Evolutionary conservation across 1,140 invertebrate genomes (phyloP).

Genomic region (Drosophila ficusphila): DNA sequence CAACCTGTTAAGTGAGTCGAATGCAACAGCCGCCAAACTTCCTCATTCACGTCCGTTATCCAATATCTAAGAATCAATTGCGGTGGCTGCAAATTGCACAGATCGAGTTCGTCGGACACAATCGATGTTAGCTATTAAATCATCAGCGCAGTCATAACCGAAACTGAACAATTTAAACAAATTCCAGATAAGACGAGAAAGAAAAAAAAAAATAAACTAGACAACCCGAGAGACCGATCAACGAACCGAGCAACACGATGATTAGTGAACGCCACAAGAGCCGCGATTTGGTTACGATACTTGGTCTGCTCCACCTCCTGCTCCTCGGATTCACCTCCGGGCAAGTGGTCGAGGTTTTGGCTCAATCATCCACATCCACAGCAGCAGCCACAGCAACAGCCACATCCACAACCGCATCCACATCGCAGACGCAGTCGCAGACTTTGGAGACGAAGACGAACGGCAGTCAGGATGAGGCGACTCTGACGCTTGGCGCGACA

Average conservation of each 20-base stretch:
- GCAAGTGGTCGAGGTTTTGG: conserved; percentile 68
- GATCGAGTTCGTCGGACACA: conserved; percentile 42
- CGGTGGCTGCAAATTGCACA: conserved; percentile 26
- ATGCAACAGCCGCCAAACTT: conserved; percentile 23
- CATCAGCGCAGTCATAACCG: conserved; percentile 50
- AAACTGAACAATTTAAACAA: conserved; percentile 48
- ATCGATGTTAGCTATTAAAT: conserved; percentile 57
- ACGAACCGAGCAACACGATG: conserved; percentile 62
- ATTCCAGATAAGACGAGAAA: conserved; percentile 66
- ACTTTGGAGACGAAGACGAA: conserved; percentile 41
- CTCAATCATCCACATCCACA: conserved; percentile 42
- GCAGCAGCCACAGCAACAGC: conserved; percentile 24
- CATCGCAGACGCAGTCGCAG: conserved; percentile 26
- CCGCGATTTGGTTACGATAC: conserved; percentile 74
- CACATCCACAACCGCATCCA: conserved; percentile 24
- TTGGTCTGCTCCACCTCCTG: conserved; percentile 45
- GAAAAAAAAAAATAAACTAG: conserved; percentile 5
- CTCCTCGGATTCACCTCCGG: conserved; percentile 42
- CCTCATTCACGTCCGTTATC: conserved; percentile 34
- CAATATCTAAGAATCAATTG: conserved; percentile 42
- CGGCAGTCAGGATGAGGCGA: conserved; percentile 71
- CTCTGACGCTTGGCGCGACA: conserved; percentile 64
- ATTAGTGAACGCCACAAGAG: conserved; percentile 83
- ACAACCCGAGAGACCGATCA: conserved; percentile 40
- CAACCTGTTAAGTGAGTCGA: conserved; percentile 42